Conservation (phyloP, 1,140 invertebrate species). For the Tribolium castaneum region DNA sequence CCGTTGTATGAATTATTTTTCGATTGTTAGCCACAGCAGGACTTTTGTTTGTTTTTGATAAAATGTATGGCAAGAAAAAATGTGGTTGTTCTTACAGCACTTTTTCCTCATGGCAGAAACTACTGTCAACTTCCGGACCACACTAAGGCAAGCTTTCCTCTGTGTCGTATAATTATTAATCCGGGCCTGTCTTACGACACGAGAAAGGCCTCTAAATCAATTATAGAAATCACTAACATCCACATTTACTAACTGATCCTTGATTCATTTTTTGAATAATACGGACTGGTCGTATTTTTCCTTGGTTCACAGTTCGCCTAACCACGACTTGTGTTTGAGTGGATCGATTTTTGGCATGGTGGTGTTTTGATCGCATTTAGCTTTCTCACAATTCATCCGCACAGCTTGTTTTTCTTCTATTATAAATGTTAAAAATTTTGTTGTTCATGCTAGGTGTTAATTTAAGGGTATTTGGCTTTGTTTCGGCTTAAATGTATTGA, state of each 20-base stretch:
- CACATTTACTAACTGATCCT: slow-evolving; percentile 14
- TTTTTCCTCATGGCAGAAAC: slow-evolving; percentile 76
- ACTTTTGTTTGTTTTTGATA: background rate
- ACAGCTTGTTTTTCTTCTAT: slow-evolving; percentile 26
- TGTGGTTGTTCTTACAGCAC: slow-evolving; percentile 76
- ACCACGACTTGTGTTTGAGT: background rate
- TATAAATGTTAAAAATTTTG: slow-evolving; percentile 45
- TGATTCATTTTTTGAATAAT: background rate
- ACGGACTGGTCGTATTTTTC: background rate
- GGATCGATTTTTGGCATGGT: slow-evolving; percentile 29
- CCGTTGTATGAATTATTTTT: background rate
- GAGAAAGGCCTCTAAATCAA: slow-evolving; percentile 29
- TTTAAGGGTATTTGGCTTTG: slow-evolving; percentile 37
- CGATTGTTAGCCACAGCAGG: background rate
- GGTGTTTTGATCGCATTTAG: slow-evolving; percentile 14
- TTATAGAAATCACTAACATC: slow-evolving; percentile 4
- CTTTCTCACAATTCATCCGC: slow-evolving; percentile 29
- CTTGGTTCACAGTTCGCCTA: background rate
- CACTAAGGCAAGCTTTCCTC: slow-evolving; percentile 76
- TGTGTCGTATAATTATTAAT: slow-evolving; percentile 49
- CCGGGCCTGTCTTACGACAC: slow-evolving; percentile 17
- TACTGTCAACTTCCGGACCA: slow-evolving; percentile 76
- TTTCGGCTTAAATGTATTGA: slow-evolving; percentile 25
- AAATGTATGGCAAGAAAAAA: slow-evolving; percentile 35
- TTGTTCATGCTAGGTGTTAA: slow-evolving; percentile 57